Conservation (phyloP, 2,888 invertebrate genomes). For the Napeogenes sylphis region DNA sequence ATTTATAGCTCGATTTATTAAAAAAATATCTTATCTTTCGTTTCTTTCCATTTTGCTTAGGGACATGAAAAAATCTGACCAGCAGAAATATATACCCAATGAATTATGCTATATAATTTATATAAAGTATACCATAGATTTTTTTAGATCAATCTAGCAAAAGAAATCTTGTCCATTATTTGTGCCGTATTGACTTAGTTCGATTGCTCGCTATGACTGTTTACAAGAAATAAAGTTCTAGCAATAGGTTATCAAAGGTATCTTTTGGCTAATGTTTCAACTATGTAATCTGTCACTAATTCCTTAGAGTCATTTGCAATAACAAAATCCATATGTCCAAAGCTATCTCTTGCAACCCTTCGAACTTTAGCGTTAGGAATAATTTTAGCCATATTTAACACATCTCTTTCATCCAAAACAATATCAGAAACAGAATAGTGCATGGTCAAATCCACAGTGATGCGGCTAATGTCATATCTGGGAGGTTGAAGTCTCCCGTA, state of each 20-base stretch:
- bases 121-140: no score
- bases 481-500: constrained; percentile 50
- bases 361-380: constrained; percentile 32
- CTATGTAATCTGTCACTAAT: constrained; percentile 32
- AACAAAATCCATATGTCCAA: constrained; percentile 35
- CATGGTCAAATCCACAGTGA: constrained; percentile 33
- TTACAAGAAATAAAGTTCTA: background rate
- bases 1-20: no score
- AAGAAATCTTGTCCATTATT: background rate
- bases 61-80: no score
- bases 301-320: constrained; percentile 28
- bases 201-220: background rate
- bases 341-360: constrained; percentile 31
- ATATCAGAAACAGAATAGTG: constrained; percentile 35
- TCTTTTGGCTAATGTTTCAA: constrained; percentile 27
- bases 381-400: constrained; percentile 32
- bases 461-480: constrained; percentile 39
- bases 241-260: constrained; percentile 8
- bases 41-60: no score
- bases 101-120: no score
- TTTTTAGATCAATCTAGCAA: no score
- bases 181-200: background rate
- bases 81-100: no score
- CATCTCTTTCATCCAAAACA: constrained; percentile 34
- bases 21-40: no score